Evolutionary conservation across 2,888 invertebrate species (phyloP).

Genomic region (Aphodius granarius): DNA sequence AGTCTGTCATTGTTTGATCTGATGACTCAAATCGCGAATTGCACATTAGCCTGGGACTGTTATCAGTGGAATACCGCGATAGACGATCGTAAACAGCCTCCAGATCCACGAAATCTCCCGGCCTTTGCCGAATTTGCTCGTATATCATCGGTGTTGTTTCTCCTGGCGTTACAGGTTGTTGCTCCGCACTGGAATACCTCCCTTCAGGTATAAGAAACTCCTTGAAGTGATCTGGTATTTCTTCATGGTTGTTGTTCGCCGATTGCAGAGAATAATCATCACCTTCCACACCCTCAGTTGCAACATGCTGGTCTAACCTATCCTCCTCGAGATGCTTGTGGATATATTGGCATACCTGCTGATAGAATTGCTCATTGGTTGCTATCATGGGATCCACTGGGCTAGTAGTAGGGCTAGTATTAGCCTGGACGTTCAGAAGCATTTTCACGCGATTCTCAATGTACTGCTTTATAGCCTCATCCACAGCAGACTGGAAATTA

Average conservation of each 20-base stretch:
- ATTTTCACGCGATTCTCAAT: background rate
- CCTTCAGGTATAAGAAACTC: background rate
- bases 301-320: background rate
- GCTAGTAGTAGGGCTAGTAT: background rate
- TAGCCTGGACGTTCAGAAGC: background rate
- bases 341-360: background rate
- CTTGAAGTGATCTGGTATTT: background rate
- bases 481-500: background rate
- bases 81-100: background rate
- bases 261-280: background rate
- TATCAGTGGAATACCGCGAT: background rate
- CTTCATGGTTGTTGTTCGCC: background rate
- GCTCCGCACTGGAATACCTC: background rate
- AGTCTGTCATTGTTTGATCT: background rate
- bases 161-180: background rate
- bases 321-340: background rate
- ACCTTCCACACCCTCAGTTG: background rate
- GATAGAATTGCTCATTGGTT: background rate
- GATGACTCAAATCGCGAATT: background rate
- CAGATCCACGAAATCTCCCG: background rate
- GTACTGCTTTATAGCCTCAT: background rate
- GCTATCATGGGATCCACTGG: background rate
- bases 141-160: background rate
- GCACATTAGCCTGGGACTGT: background rate
- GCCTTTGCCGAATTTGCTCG: background rate